Base-by-base conservation (phyloP, 2,113 vertebrate species). In the Etheostoma spectabile region DNA sequence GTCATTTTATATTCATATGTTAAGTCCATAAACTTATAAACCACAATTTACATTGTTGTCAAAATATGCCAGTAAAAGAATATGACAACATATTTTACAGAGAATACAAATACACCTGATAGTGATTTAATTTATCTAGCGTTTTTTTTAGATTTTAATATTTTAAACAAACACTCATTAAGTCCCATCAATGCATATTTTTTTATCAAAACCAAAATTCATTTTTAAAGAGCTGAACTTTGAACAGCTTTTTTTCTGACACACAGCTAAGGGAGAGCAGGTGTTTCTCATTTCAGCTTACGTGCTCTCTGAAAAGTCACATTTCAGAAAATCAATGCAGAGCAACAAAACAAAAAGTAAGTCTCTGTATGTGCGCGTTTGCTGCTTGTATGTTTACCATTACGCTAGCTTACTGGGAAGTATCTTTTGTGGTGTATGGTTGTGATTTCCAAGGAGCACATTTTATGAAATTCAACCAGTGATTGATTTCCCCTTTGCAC, bases 401-500 rank as follows among this genome's bases (percentile, higher is more conserved):
- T 45, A 64, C 33, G 30, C 19, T 59, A n/a, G 18, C 27, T 15
- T 24, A 22, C 27, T 5, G 15, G 48, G 64, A 80, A 57, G 65
- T 62, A n/a, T 16, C 64, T 35, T 38, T 63, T 85, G 77, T 82
- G 78, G 86, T 77, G 45, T 64, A 89, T 66, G 73, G 78, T 75
- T 86, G 80, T 89, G 71, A 89, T 86, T 86, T 89, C 61, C 35
- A 62, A 77, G 70, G 72, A 77, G 76, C 62, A 66, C 77, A 71
- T 59, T 87, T 27, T 75, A 82, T 61, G 65, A 81, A 84, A 82
- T 77, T 57, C 63, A 75, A 55, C 74, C 53, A n/a, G 30, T 81
- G 79, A 92, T 92, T 91, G 88, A 89, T 91, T 91, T 74, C 70
- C 79, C 79, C 63, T 82, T 27, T 73, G 55, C 60, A 69, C 76